Conservation (phyloP, 2,113 vertebrate species). For the Drymodes brunneopygia region DNA sequence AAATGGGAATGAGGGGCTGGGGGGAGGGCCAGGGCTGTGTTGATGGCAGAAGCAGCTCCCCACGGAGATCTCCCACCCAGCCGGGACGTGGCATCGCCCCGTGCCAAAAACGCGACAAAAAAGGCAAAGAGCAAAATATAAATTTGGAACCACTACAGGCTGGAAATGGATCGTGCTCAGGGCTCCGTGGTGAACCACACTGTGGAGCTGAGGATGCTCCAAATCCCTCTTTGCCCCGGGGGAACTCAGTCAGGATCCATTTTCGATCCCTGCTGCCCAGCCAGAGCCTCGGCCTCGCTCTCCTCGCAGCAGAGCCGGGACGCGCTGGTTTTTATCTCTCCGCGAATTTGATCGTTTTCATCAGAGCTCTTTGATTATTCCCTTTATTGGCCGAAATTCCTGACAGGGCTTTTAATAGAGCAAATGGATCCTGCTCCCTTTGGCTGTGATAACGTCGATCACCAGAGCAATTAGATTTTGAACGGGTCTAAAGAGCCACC, state of each 20-base stretch:
- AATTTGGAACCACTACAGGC: neutral
- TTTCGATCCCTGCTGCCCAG: neutral
- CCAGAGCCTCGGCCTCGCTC: fast-evolving
- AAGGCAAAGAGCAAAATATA: neutral
- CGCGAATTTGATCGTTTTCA: neutral
- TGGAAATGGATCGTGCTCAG: neutral
- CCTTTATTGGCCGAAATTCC: neutral
- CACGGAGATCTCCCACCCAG: neutral
- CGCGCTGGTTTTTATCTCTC: neutral
- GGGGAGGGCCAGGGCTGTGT: neutral
- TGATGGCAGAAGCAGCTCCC: neutral
- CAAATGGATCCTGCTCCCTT: fast-evolving
- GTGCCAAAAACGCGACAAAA: neutral
- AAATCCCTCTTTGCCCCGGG: neutral
- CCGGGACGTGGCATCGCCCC: fast-evolving
- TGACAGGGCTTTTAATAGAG: neutral
- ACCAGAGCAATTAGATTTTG: neutral
- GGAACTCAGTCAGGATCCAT: neutral
- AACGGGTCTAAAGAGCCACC: neutral
- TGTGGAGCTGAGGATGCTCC: neutral
- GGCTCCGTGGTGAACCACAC: neutral
- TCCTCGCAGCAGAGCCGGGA: neutral
- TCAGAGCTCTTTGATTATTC: neutral
- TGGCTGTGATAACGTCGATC: neutral
- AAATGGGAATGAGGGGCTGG: neutral